Percentiles rank a stretch among this genome's conserved stretches.
These are phyloP conservation scores for Myotis findleyi DNA, from an alignment of 2,797 vertebrate genomes.

Conservation along the genomic window DNA sequence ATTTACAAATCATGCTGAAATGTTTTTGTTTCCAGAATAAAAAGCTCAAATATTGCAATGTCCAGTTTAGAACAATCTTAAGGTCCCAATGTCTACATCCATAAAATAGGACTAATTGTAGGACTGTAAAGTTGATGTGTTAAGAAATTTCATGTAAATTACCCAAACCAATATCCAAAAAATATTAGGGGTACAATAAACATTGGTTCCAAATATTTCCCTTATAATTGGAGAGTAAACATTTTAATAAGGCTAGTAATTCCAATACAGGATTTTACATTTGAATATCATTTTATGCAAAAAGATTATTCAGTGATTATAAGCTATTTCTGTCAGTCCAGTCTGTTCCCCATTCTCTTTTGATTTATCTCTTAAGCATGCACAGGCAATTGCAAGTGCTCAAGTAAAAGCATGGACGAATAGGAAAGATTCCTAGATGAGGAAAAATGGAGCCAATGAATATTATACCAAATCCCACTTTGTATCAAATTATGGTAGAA, in stretches of 20 bases:
- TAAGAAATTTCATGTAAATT: slow-evolving; percentile 20
- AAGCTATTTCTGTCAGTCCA: neutral
- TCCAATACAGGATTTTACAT: neutral
- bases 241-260: slow-evolving; percentile 3
- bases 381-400: neutral
- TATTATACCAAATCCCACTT: neutral
- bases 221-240: neutral
- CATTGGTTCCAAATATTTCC: neutral
- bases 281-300: neutral
- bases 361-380: neutral
- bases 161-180: neutral
- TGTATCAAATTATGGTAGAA: slow-evolving; percentile 22
- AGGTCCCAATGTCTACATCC: neutral
- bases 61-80: neutral
- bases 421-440: neutral
- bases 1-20: neutral
- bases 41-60: neutral
- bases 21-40: neutral
- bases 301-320: neutral
- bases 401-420: neutral
- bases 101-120: neutral
- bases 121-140: neutral
- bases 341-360: neutral
- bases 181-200: slow-evolving; percentile 8
- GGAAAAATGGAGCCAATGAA: neutral